Evolutionary conservation across 2,797 vertebrate species (phyloP), one percentile per base, ranked within the genome.

Genomic region (Anableps anableps): DNA sequence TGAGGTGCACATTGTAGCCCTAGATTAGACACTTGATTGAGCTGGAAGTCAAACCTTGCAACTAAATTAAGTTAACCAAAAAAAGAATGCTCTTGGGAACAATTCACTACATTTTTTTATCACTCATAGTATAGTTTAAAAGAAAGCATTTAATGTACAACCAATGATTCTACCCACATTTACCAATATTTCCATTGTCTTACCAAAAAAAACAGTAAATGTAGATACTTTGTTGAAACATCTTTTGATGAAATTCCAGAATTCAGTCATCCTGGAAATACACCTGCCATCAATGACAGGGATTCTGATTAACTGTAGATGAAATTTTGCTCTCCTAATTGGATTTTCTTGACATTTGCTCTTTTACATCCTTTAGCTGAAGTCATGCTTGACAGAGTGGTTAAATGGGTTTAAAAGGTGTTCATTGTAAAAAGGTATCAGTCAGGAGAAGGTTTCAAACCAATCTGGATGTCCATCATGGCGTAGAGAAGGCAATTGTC

Each of bases 21-120:
- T 82, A 83, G 74, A 82, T 89, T 87, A 82, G 87, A 83, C 89
- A 89, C 85, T 86, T 88, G 89, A 89, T 83, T 88, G 86, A 82
- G 86, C 80, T 82, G 13, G 83, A 91, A 85, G 91, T 85, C 51
- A 11, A 53, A 38, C 60, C 50, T 60, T 31, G 78, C 89, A 85
- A 88, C 90, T 76, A 86, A 80, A 80, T 50, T 76, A 29, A 75
- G 38, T 68, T 41, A 41, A 21, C 34, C 31, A 66, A 66, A 66
- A 68, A n/a, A 14, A 17, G 53, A 43, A 66, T 38, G 21, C 23
- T 10, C 64, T 68, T 41, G 6, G 38, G 38, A 14, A 68, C 64
- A 26, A 68, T 68, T 68, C 21, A 68, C 23, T 68, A 11, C 21
- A 6, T 38, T 66, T 68, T 23, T 14, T 41, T 23, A 36, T 43